Percentiles rank a stretch among this genome's conserved stretches.
Conservation (phyloP, 2,888 invertebrate genomes). For the Ormyrus pomaceus region DNA sequence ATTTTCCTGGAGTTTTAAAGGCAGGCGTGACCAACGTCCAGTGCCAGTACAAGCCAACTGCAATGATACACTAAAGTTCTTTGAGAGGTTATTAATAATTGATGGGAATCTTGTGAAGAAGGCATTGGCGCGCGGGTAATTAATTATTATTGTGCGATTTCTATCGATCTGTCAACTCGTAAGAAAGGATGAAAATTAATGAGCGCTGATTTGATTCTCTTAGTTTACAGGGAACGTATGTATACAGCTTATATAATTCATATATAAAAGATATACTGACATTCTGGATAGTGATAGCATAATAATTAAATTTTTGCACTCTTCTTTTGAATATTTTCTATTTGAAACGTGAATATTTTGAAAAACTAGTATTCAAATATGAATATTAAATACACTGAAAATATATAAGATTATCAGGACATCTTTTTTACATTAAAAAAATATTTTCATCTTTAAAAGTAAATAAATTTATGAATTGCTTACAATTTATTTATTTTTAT, state of each 20-base stretch:
- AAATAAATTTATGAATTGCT: too few species aligned
- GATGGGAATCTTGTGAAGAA: conserved; percentile 2
- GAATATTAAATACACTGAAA: too few species aligned
- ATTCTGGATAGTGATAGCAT: too few species aligned
- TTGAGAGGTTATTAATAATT: not conserved
- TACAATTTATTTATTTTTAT: too few species aligned
- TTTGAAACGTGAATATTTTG: too few species aligned
- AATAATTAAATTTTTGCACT: too few species aligned
- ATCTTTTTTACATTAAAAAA: too few species aligned
- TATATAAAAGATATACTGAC: too few species aligned
- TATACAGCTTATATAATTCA: not conserved
- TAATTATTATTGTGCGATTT: conserved; percentile 21
- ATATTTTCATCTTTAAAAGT: too few species aligned
- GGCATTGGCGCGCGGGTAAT: not conserved
- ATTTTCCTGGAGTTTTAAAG: conserved; percentile 6
- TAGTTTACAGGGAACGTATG: not conserved
- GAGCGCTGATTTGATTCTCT: conserved; percentile 3
- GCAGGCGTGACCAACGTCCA: not conserved
- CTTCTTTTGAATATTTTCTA: too few species aligned
- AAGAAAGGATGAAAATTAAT: conserved; percentile 29
- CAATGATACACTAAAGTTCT: conserved; percentile 1
- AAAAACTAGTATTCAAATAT: too few species aligned
- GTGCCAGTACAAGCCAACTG: not conserved
- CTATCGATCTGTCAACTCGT: conserved; percentile 36
- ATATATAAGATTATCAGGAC: too few species aligned